Percentiles rank a stretch among this genome's conserved stretches.
These are phyloP conservation scores for Myrmophylax atrothorax DNA, from an alignment of 2,113 vertebrate genomes.

Conservation along the genomic window DNA sequence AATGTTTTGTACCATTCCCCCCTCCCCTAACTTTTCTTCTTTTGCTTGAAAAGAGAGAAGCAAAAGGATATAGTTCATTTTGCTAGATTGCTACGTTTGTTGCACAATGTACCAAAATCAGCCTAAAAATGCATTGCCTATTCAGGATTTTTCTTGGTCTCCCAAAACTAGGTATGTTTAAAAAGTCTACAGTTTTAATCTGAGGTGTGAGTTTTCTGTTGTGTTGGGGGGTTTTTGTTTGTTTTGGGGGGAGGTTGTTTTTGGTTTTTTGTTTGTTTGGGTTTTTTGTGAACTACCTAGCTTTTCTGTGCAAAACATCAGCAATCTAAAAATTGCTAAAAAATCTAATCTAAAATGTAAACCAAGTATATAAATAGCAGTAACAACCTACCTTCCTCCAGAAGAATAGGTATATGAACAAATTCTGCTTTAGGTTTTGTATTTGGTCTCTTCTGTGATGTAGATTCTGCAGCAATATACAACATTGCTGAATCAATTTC, in stretches of 20 bases:
- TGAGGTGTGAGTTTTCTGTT: not conserved
- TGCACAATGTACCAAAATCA: not conserved
- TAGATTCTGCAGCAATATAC: not conserved
- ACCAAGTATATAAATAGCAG: not conserved
- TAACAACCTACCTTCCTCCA: not conserved
- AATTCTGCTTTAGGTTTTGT: not conserved
- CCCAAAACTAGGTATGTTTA: not conserved
- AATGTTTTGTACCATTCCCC: not conserved
- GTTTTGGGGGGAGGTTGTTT: too few relatives aligned
- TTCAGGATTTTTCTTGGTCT: not conserved
- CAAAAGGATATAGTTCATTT: not conserved
- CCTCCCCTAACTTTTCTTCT: fast-evolving
- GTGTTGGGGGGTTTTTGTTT: not conserved
- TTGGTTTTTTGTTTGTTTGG: not conserved
- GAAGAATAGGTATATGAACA: not conserved
- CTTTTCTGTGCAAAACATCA: not conserved
- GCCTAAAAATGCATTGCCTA: not conserved
- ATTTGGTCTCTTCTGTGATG: not conserved
- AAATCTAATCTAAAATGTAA: not conserved
- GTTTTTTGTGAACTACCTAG: not conserved
- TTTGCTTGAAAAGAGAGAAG: not conserved
- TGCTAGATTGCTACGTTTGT: not conserved
- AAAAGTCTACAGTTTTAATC: not conserved
- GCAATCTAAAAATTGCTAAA: not conserved
- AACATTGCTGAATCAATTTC: not conserved